Evolutionary conservation across 2,797 vertebrate species (phyloP).

Genomic region (Sciaenops ocellatus): DNA sequence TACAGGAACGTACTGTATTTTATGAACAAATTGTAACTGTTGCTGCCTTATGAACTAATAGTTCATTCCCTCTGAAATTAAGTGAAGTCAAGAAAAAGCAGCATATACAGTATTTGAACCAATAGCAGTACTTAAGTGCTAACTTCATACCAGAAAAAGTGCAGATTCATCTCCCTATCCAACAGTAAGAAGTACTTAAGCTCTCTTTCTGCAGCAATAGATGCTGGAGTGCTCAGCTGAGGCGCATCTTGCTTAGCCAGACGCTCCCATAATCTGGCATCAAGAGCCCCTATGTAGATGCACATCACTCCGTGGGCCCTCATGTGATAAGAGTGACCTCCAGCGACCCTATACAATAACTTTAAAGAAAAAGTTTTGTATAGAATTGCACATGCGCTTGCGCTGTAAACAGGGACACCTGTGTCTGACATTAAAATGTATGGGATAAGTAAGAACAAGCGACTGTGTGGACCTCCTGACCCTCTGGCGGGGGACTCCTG

Average conservation of each 20-base stretch:
- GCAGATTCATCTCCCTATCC: neutral
- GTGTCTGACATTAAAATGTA: neutral
- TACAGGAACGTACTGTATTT: too few species aligned
- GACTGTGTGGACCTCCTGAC: neutral
- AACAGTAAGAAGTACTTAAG: neutral
- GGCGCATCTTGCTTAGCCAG: neutral
- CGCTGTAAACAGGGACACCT: too few species aligned
- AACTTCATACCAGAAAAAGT: neutral
- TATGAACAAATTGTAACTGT: too few species aligned
- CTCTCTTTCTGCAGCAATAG: neutral
- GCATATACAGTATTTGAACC: neutral
- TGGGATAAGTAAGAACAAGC: too few species aligned
- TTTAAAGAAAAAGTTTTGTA: neutral
- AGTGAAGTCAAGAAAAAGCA: neutral
- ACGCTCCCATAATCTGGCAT: conserved; percentile 39
- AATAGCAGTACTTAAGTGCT: neutral
- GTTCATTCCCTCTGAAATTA: too few species aligned
- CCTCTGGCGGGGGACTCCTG: neutral
- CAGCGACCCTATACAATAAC: neutral
- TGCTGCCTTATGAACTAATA: too few species aligned
- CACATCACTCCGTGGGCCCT: conserved; percentile 15
- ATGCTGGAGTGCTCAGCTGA: neutral
- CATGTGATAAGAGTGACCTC: conserved; percentile 17
- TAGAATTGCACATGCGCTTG: neutral
- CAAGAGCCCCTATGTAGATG: conserved; percentile 35